A percentile compares a stretch with the other conserved stretches of the same genome.
These are phyloP conservation scores for Desmodus rotundus DNA, from an alignment of 2,113 vertebrate species.

Conservation along the genomic window DNA sequence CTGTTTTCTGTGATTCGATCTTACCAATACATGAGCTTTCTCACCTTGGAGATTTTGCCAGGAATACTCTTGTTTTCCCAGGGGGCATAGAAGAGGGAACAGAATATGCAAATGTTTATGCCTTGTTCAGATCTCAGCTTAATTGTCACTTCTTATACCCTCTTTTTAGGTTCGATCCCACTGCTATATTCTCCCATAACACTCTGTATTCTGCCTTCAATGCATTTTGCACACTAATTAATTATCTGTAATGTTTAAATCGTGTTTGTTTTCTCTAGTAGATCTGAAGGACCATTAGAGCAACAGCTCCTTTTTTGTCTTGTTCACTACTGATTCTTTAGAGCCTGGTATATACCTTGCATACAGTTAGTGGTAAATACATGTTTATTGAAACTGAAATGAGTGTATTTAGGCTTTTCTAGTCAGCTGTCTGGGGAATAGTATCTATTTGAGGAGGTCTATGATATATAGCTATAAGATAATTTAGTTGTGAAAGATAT, in stretches of 20 bases:
- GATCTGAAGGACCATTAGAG: neutral
- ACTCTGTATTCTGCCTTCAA: neutral
- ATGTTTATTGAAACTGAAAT: neutral
- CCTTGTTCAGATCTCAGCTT: neutral
- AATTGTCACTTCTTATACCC: neutral
- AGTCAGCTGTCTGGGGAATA: neutral
- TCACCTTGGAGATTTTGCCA: neutral
- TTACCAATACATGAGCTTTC: neutral
- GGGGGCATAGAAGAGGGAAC: neutral
- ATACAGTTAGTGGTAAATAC: neutral
- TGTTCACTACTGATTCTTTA: neutral
- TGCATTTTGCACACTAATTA: neutral
- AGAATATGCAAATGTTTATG: neutral
- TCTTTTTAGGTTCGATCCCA: neutral
- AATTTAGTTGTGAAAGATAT: neutral
- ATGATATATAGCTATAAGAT: neutral
- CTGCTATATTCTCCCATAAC: neutral
- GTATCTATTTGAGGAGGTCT: neutral
- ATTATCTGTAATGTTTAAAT: neutral
- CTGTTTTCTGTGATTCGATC: neutral
- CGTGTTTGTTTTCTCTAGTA: neutral
- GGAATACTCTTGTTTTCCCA: neutral
- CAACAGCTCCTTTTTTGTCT: neutral
- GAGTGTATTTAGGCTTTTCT: neutral
- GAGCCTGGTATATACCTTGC: neutral